Evolutionary conservation across 2,888 invertebrate genomes (phyloP).

Genomic region (Xanthorhoe designata): DNA sequence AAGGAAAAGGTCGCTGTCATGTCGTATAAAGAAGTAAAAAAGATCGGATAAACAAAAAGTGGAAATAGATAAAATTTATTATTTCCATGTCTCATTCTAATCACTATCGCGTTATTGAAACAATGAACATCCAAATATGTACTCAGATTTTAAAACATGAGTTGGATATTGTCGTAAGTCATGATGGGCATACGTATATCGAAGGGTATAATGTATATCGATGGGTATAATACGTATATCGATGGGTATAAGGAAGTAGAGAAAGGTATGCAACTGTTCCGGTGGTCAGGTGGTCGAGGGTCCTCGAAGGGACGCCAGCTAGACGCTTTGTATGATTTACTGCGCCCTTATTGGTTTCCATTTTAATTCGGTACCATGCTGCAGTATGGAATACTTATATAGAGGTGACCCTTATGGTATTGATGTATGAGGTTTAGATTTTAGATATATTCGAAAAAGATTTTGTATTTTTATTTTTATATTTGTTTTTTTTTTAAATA

Average conservation of each 20-base stretch:
- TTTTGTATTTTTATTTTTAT: background rate
- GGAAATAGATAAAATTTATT: no score
- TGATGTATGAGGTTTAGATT: background rate
- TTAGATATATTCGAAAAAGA: background rate
- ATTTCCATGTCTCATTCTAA: no score
- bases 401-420: background rate
- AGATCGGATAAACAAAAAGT: no score
- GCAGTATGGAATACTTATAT: slow-evolving; percentile 24
- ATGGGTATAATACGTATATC: background rate
- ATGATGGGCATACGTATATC: background rate
- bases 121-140: no score
- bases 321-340: slow-evolving; percentile 77
- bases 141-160: no score
- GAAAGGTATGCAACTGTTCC: slow-evolving; percentile 55
- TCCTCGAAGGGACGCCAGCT: slow-evolving; percentile 74
- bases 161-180: background rate
- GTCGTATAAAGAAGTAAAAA: no score
- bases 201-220: no score
- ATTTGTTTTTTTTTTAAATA: background rate
- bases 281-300: slow-evolving; percentile 70
- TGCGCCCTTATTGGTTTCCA: slow-evolving; percentile 73
- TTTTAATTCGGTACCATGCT: slow-evolving; percentile 67
- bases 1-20: no score
- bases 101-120: no score
- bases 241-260: slow-evolving; percentile 14